Conservation (phyloP, 2,113 vertebrate genomes). For the Nerophis lumbriciformis region DNA sequence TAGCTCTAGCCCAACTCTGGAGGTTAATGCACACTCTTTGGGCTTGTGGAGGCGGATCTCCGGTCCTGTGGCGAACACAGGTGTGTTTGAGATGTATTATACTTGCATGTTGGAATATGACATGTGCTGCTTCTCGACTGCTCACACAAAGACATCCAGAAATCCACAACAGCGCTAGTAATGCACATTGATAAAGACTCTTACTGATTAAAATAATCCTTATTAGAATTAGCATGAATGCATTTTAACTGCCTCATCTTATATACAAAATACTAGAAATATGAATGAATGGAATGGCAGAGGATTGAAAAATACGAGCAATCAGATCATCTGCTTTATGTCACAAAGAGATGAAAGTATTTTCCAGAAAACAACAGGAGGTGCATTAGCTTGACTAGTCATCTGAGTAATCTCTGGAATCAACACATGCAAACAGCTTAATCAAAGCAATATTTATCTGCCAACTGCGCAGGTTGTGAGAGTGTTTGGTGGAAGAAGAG, state of each 20-base stretch:
- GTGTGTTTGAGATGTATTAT: too few relatives aligned
- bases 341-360: slow-evolving; percentile 35
- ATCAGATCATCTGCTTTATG: slow-evolving; percentile 28
- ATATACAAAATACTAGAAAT: slow-evolving; percentile 23
- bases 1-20: too few relatives aligned
- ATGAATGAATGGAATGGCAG: slow-evolving; percentile 25
- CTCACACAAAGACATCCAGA: not conserved
- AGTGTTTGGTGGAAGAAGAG: slow-evolving; percentile 6
- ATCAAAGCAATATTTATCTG: slow-evolving; percentile 41
- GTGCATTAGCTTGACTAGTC: slow-evolving; percentile 57
- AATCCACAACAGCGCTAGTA: not conserved
- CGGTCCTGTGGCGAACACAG: too few relatives aligned
- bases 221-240: not conserved
- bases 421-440: slow-evolving; percentile 62
- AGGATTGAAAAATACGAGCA: slow-evolving; percentile 35
- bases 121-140: not conserved
- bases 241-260: not conserved
- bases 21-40: too few relatives aligned
- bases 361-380: slow-evolving; percentile 54
- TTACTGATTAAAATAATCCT: not conserved
- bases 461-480: slow-evolving; percentile 49
- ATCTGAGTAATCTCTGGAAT: slow-evolving; percentile 60
- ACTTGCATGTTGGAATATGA: not conserved
- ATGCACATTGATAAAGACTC: not conserved
- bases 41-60: too few relatives aligned